Conservation (phyloP, 2,888 invertebrate species). For the Leucoptera coffeella region DNA sequence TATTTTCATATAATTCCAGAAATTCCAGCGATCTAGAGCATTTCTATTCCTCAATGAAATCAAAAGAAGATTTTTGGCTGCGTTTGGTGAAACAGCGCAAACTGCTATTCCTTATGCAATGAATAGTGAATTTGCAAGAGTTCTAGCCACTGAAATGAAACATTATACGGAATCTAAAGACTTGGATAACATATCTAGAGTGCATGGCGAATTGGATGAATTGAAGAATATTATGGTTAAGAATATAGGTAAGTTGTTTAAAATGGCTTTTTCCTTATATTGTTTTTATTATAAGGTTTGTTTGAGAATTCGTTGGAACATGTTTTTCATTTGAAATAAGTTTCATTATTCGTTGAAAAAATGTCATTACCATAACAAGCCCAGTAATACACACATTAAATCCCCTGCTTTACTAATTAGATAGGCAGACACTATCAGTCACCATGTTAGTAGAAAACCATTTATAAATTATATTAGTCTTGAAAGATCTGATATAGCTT, state of each 20-base stretch:
- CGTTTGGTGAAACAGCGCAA: constrained; percentile 72
- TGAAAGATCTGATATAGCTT: too few relatives aligned
- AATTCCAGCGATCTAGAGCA: constrained; percentile 87
- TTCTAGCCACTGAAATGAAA: constrained; percentile 86
- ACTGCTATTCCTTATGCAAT: constrained; percentile 92
- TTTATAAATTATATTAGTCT: too few relatives aligned
- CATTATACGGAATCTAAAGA: constrained; percentile 82
- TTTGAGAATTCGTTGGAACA: too few relatives aligned
- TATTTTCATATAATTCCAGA: constrained; percentile 49
- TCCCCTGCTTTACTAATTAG: too few relatives aligned
- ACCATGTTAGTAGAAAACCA: too few relatives aligned
- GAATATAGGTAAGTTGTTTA: constrained; percentile 72
- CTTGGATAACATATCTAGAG: constrained; percentile 77
- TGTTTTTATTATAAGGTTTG: too few relatives aligned
- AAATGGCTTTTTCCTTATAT: background rate
- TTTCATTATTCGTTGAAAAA: too few relatives aligned
- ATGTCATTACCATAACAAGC: too few relatives aligned
- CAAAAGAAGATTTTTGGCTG: constrained; percentile 77
- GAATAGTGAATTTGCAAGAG: constrained; percentile 88
- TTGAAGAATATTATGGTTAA: constrained; percentile 93
- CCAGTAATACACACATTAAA: too few relatives aligned
- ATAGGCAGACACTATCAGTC: too few relatives aligned
- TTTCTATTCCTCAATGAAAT: constrained; percentile 88
- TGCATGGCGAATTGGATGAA: constrained; percentile 88
- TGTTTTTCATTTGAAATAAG: too few relatives aligned